A percentile compares a stretch with the other conserved stretches of the same genome.
These are phyloP conservation scores for Illadopsis cleaveri DNA, from an alignment of 2,113 vertebrate species.

Conservation along the genomic window DNA sequence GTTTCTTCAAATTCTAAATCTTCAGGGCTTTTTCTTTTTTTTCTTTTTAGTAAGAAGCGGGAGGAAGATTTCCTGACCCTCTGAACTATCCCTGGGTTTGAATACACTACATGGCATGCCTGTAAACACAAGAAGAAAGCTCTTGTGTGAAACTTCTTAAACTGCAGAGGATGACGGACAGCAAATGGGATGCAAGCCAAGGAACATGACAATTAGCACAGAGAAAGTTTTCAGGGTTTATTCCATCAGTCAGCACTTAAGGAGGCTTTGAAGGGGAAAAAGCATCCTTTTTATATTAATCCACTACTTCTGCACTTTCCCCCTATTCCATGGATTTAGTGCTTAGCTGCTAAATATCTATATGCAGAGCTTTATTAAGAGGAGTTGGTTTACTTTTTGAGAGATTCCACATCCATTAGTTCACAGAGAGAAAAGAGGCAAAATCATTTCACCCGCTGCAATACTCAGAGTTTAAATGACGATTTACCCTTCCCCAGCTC, in stretches of 20 bases:
- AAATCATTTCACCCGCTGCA: neutral
- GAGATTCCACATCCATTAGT: constrained; percentile 50
- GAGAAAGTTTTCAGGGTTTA: constrained; percentile 66
- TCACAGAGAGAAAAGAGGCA: constrained; percentile 23
- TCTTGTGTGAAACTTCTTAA: constrained; percentile 62
- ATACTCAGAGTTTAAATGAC: neutral
- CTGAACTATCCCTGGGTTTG: constrained; percentile 36
- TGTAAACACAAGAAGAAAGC: constrained; percentile 57
- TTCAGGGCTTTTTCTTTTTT: neutral
- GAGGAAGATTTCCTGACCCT: constrained; percentile 57
- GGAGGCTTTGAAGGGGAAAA: constrained; percentile 60
- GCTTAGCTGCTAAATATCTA: constrained; percentile 59
- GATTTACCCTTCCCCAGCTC: constrained; percentile 6
- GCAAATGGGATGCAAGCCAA: constrained; percentile 52
- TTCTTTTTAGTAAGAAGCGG: neutral
- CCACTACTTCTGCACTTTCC: constrained; percentile 51
- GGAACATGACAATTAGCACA: constrained; percentile 59
- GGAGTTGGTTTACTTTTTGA: constrained; percentile 51
- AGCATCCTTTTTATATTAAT: constrained; percentile 64
- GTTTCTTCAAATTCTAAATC: constrained; percentile 30
- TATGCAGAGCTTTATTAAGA: constrained; percentile 57
- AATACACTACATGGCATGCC: constrained; percentile 11
- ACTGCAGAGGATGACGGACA: constrained; percentile 31
- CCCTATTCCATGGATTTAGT: constrained; percentile 53
- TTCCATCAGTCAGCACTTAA: constrained; percentile 69